Conservation (phyloP, 92 coral and sea anemone genomes). For the Parazoanthus darwini region DNA sequence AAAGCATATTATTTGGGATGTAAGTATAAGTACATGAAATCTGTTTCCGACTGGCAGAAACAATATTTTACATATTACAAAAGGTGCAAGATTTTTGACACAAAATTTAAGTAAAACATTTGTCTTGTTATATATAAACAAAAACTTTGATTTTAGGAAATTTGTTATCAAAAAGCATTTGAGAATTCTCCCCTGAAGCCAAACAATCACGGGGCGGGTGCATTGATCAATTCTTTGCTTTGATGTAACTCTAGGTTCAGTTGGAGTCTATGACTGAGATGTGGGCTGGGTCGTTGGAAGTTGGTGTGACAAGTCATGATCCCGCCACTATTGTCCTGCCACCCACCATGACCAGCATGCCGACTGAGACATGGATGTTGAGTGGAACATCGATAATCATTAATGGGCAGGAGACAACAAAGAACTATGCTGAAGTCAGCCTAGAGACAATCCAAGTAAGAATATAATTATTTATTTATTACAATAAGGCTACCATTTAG, state of each 20-base stretch:
- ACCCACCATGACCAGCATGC: slow-evolving; percentile 95
- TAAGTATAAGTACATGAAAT: no score
- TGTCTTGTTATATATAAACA: no score
- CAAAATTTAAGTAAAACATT: no score
- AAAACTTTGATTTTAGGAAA: no score
- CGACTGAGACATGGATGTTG: slow-evolving; percentile 95
- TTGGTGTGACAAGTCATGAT: slow-evolving; percentile 80
- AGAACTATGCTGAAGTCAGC: slow-evolving; percentile 65
- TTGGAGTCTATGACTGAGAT: slow-evolving; percentile 80
- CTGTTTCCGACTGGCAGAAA: no score
- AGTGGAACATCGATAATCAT: slow-evolving; percentile 82
- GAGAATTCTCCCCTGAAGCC: not conserved
- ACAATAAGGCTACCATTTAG: no score
- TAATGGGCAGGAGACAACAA: slow-evolving; percentile 74
- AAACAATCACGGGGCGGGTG: not conserved
- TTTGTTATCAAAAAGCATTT: no score
- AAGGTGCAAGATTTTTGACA: no score
- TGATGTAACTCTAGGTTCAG: slow-evolving; percentile 52
- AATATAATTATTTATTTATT: no score
- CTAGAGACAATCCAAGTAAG: slow-evolving; percentile 70
- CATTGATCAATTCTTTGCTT: not conserved
- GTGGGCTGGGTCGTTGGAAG: slow-evolving; percentile 98
- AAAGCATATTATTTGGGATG: no score
- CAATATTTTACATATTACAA: no score
- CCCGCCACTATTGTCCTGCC: slow-evolving; percentile 82